Evolutionary conservation across 2,797 vertebrate genomes (phyloP).

Genomic region (Poecilia gillii): DNA sequence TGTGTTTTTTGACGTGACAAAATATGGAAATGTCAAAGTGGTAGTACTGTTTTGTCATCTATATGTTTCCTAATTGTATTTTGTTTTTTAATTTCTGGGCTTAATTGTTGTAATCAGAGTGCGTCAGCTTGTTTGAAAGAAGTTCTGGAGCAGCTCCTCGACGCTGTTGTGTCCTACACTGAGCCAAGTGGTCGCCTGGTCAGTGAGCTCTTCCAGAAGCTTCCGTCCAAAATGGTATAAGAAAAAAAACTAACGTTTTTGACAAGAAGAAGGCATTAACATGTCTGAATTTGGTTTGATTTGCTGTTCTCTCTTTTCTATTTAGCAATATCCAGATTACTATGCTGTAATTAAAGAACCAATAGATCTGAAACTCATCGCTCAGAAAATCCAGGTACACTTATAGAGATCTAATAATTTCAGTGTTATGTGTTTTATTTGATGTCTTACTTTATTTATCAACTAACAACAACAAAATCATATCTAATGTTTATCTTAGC

Average conservation of each 20-base stretch:
- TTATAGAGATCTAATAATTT: not conserved
- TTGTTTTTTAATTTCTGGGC: not conserved
- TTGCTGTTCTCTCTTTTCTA: constrained; percentile 15
- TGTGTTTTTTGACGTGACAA: not conserved
- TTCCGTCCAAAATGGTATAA: constrained; percentile 96
- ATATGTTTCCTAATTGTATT: not conserved
- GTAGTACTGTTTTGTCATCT: not conserved
- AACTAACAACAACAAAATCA: not conserved
- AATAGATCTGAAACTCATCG: constrained; percentile 95
- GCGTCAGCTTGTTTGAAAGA: constrained; percentile 90
- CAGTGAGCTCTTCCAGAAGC: constrained; percentile 98
- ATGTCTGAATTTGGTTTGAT: constrained; percentile 19
- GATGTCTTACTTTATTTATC: not conserved
- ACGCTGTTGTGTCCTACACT: constrained; percentile 88
- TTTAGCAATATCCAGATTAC: constrained; percentile 99
- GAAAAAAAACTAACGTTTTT: not conserved
- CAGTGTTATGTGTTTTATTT: not conserved
- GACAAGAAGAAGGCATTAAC: not conserved
- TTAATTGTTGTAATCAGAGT: constrained; percentile 73
- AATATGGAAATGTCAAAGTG: not conserved
- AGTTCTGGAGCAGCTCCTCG: constrained; percentile 93
- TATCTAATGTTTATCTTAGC: constrained; percentile 72
- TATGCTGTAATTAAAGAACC: constrained; percentile 99
- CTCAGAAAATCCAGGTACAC: constrained; percentile 95
- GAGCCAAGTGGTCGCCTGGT: constrained; percentile 92